A percentile compares a stretch with the other conserved stretches of the same genome.
Evolutionary conservation across 2,888 invertebrate species (phyloP).

Genomic region (Lepetodrilus schrolli): DNA sequence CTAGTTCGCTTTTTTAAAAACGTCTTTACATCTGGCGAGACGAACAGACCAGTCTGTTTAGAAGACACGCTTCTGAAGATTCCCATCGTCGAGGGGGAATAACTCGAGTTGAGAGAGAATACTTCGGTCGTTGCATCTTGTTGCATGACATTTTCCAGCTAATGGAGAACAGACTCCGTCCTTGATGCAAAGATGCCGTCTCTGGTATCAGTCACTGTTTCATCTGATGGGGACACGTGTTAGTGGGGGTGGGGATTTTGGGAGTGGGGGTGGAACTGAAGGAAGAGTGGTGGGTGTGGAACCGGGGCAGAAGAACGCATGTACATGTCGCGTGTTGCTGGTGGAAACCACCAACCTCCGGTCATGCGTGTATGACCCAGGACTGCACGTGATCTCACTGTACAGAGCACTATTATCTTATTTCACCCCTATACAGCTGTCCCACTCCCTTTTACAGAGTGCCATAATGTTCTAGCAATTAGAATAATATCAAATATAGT

Average conservation of each 20-base stretch:
- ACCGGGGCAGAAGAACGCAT: neutral
- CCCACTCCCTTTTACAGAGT: too few relatives aligned
- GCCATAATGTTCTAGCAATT: too few relatives aligned
- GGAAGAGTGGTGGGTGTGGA: neutral
- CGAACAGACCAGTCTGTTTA: too few relatives aligned
- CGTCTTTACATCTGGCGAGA: slow-evolving; percentile 10
- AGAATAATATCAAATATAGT: too few relatives aligned
- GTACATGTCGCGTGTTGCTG: neutral
- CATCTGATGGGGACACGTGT: neutral
- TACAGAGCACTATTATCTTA: neutral
- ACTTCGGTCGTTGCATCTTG: neutral
- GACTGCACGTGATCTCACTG: neutral
- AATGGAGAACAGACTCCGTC: neutral
- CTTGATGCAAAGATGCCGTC: neutral
- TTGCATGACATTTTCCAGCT: slow-evolving; percentile 22
- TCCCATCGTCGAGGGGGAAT: slow-evolving; percentile 5
- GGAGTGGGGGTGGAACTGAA: neutral
- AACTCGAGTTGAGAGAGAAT: too few relatives aligned
- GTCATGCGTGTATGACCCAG: neutral
- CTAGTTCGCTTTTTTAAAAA: neutral
- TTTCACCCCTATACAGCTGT: neutral
- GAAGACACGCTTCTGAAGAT: too few relatives aligned
- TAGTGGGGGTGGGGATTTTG: too few relatives aligned
- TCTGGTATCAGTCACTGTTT: neutral
- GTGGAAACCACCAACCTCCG: slow-evolving; percentile 1